Evolutionary conservation across 2,888 invertebrate genomes (phyloP).

Genomic region (Stenichneumon culpator): DNA sequence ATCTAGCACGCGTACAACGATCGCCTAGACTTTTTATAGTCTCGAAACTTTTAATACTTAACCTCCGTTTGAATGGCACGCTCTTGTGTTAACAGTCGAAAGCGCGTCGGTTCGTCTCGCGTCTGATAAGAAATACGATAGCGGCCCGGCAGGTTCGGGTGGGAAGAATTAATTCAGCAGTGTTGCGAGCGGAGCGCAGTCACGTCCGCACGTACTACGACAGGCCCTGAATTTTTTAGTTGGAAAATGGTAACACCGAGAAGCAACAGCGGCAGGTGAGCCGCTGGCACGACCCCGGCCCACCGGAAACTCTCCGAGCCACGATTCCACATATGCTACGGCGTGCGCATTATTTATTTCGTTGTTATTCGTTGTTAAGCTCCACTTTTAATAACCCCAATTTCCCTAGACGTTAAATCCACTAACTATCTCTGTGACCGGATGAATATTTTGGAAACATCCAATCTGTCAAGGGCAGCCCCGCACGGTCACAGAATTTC

Average conservation of each 20-base stretch:
- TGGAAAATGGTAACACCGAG: constrained; percentile 27
- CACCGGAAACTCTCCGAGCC: constrained; percentile 14
- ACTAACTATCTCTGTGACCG: constrained; percentile 25
- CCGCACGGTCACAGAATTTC: not conserved
- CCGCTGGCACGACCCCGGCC: constrained; percentile 6
- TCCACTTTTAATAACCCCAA: not conserved
- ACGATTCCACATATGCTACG: not conserved
- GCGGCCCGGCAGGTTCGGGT: not conserved
- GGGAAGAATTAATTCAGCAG: constrained; percentile 38
- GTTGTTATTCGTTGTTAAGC: constrained; percentile 27
- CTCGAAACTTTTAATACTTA: constrained; percentile 30
- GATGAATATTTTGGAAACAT: constrained; percentile 14
- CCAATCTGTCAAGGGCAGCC: constrained; percentile 22
- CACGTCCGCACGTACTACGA: constrained; percentile 51
- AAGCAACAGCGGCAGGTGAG: constrained; percentile 37
- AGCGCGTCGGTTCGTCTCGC: constrained; percentile 11
- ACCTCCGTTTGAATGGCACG: constrained; percentile 1
- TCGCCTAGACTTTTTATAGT: constrained; percentile 47
- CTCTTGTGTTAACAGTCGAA: constrained; percentile 8
- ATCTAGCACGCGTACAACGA: constrained; percentile 48
- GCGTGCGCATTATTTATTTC: constrained; percentile 11
- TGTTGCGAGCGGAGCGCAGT: constrained; percentile 29
- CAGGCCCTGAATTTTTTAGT: constrained; percentile 58
- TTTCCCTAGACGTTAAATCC: constrained; percentile 2
- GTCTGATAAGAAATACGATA: constrained; percentile 32